Percentiles rank a stretch among this genome's conserved stretches.
phyloP scores from a whole-genome alignment of 2,797 vertebrate species.

The Ara ararauna region DNA sequence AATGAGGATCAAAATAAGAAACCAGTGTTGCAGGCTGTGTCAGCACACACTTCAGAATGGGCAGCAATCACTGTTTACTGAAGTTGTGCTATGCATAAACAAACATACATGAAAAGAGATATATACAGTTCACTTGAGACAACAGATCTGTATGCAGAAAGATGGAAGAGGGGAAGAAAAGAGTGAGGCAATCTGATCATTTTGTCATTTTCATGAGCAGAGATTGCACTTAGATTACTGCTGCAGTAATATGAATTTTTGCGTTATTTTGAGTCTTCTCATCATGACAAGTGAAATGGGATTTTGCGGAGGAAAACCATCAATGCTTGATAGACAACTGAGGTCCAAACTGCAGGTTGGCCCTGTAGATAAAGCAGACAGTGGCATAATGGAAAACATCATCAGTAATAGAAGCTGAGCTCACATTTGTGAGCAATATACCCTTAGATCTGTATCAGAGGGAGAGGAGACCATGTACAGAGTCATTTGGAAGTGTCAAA shows the following conservation, averaged over 20 bases:
- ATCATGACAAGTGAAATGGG: background rate
- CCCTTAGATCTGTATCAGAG: background rate
- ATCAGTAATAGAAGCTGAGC: background rate
- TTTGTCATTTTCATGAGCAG: background rate
- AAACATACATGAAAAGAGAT: background rate
- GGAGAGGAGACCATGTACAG: background rate
- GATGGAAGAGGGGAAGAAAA: background rate
- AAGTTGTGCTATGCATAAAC: background rate
- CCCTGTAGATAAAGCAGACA: background rate
- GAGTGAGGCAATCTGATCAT: background rate
- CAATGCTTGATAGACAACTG: background rate
- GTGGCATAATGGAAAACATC: background rate
- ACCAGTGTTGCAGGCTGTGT: background rate
- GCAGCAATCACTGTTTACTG: background rate
- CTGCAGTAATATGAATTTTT: background rate
- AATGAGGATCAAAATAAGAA: background rate
- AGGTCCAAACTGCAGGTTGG: background rate
- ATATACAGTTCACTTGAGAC: rapidly evolving
- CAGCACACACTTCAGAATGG: background rate
- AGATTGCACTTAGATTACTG: background rate
- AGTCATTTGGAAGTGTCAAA: background rate
- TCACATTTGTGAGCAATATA: background rate
- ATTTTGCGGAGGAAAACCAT: background rate
- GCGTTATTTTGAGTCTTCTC: background rate
- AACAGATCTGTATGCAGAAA: background rate